Evolutionary conservation across 2,113 vertebrate genomes (phyloP).

Genomic region (Setophaga petechia): DNA sequence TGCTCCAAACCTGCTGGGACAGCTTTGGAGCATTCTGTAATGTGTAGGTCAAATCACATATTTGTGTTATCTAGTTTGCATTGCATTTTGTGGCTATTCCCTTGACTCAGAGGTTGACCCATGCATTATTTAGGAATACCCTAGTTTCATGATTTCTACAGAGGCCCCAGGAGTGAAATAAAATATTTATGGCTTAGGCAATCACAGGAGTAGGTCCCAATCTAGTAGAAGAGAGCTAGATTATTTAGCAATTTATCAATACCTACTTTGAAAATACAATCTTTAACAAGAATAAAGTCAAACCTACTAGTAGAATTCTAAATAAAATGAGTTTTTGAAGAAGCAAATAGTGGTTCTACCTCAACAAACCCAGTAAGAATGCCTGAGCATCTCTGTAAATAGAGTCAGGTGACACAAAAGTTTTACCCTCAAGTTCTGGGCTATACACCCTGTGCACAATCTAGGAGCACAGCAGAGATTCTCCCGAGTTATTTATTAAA

Average conservation of each 20-base stretch:
- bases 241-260: not conserved
- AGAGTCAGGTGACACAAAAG: not conserved
- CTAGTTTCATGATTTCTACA: not conserved
- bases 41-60: fast-evolving
- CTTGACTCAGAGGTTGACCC: not conserved
- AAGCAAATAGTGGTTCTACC: not conserved
- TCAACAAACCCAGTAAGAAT: not conserved
- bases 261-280: not conserved
- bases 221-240: not conserved
- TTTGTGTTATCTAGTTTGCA: not conserved
- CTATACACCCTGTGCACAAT: not conserved
- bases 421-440: not conserved
- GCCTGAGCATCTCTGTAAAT: not conserved
- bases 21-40: not conserved
- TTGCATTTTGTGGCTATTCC: not conserved
- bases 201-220: not conserved
- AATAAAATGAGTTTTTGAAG: not conserved
- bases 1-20: not conserved
- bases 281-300: not conserved
- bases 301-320: not conserved
- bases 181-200: not conserved
- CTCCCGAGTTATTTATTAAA: not conserved
- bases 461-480: not conserved
- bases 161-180: not conserved
- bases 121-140: not conserved